Evolutionary conservation across 2,888 invertebrate species (phyloP), one percentile per base, ranked within the genome.

Genomic region (Capitulum mitella): DNA sequence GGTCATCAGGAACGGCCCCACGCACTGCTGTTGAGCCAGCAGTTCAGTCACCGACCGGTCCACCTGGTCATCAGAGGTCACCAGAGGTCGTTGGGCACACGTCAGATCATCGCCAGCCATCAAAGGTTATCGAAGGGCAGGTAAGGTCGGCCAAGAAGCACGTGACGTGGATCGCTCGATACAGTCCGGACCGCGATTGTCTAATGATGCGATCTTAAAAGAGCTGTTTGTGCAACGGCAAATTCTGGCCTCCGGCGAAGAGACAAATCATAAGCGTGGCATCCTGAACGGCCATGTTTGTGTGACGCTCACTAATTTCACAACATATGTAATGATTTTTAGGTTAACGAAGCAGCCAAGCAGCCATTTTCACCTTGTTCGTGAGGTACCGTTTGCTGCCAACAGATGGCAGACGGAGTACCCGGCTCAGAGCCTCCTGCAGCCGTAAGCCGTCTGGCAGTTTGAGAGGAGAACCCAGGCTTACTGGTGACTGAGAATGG

Each of bases 21-120:
- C 96, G 85, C 98, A 98, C 86, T 99, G 99, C 84, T 99, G 98
- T 86, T 98, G 98, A 0, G 96, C 98, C 79, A 98, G 90, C 29
- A 98, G 87, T 0, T 98, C 98, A 2, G 95, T 93, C 16, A 98
- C 98, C 85, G 97, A 97, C 70, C 98, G 90, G 85, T 94, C 94
- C 29, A 97, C 97, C 82, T 82, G 79, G n/a, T 32, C 37, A 26
- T 19, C 34, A 76, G 16, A 54, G 26, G 26, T 54, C 54, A 54
- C 48, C 19, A 48, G 16, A 48, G 48, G 48, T 48, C 48, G 19
- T 19, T 19, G 1, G 14, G 54, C 19, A 29, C 48, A 87, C 29
- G 97, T 97, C 81, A 81, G 79, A 19, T 26, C 14, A n/a, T 19
- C 14, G 46, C 19, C 14, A 22, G 19, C 22, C 51, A 51, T 14